Percentiles rank a stretch among this genome's conserved stretches.
These are phyloP conservation scores for Polia nebulosa DNA, from an alignment of 2,888 invertebrate genomes.

Conservation along the genomic window DNA sequence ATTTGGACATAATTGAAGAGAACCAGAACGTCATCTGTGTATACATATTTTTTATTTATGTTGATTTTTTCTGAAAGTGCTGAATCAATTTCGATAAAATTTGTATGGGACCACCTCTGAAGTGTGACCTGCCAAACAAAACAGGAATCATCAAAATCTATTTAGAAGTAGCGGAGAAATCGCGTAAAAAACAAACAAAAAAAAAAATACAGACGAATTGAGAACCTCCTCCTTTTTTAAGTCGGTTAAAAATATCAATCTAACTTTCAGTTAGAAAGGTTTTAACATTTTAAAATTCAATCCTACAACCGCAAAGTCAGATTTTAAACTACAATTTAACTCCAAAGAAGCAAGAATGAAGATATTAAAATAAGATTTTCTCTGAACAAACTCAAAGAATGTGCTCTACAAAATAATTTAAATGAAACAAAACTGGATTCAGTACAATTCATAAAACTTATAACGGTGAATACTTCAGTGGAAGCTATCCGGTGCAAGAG, in stretches of 20 bases:
- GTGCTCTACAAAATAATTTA: conserved; percentile 45
- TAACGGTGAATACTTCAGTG: conserved; percentile 47
- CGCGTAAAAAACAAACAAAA: no score
- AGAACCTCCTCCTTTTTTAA: no score
- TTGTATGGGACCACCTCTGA: no score
- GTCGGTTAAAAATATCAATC: background rate
- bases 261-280: background rate
- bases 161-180: no score
- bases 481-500: conserved; percentile 54
- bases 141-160: no score
- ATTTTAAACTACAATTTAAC: conserved; percentile 13
- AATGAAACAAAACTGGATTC: conserved; percentile 46
- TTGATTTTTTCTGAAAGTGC: no score
- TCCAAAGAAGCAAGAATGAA: conserved; percentile 28
- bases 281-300: background rate
- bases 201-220: no score
- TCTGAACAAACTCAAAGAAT: conserved; percentile 31
- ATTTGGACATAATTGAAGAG: no score
- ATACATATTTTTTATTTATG: no score
- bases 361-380: conserved; percentile 41
- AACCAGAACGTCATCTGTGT: no score
- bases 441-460: conserved; percentile 57
- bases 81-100: no score
- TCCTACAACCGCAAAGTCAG: background rate
- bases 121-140: no score